These are phyloP conservation scores for Corydoras maculifer DNA, from an alignment of 2,113 vertebrate genomes.

Conservation along the genomic window DNA sequence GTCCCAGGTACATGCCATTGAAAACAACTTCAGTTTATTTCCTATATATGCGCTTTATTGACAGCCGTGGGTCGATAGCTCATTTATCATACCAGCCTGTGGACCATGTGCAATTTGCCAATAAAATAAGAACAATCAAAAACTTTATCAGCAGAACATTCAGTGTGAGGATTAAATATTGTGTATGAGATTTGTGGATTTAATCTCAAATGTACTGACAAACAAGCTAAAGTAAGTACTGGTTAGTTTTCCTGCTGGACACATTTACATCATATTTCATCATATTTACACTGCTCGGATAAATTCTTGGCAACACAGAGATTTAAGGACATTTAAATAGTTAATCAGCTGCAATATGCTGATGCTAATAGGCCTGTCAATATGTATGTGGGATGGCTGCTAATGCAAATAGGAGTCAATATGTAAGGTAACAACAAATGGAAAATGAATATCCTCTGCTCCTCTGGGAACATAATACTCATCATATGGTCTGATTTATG, in stretches of 20 bases:
- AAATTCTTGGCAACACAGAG: conserved; percentile 4
- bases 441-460: conserved; percentile 26
- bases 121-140: conserved; percentile 8
- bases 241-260: too few relatives aligned
- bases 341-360: conserved; percentile 44
- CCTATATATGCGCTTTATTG: conserved; percentile 60
- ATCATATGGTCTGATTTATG: neutral
- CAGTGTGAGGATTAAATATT: conserved; percentile 6
- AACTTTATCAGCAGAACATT: conserved; percentile 15
- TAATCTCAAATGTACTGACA: neutral
- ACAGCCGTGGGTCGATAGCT: conserved; percentile 54
- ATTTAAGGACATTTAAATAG: conserved; percentile 44
- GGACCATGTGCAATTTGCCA: conserved; percentile 11
- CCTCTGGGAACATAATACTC: conserved; percentile 9
- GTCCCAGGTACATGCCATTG: conserved; percentile 56
- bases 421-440: conserved; percentile 18
- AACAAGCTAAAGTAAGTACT: too few relatives aligned
- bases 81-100: conserved; percentile 49
- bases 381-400: conserved; percentile 34
- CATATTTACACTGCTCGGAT: neutral
- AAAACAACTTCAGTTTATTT: conserved; percentile 61
- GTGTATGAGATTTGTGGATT: conserved; percentile 1
- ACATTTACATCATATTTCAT: too few relatives aligned
- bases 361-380: conserved; percentile 38
- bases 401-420: conserved; percentile 40